A percentile compares a stretch with the other conserved stretches of the same genome.
Evolutionary conservation across 2,113 vertebrate species (phyloP).

Genomic region (Trogon melanurus): DNA sequence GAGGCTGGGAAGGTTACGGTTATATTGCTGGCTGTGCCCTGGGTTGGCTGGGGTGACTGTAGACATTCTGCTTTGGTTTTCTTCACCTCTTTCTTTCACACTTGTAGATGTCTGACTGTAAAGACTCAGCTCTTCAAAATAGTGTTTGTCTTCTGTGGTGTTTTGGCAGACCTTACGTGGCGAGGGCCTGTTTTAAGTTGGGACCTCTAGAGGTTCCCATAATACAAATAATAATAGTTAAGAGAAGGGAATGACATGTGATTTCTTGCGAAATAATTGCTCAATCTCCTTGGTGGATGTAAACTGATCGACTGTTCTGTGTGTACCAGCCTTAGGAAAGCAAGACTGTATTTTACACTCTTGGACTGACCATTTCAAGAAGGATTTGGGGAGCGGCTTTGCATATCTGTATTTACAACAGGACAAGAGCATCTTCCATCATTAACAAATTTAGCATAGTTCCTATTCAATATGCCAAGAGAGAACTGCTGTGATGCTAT

Average conservation of each 20-base stretch:
- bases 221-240: constrained; percentile 15
- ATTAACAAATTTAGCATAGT: not conserved
- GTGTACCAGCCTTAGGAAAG: not conserved
- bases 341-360: not conserved
- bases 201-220: constrained; percentile 53
- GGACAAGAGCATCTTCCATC: not conserved
- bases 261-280: not conserved
- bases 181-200: not conserved
- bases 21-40: not conserved
- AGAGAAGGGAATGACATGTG: not conserved
- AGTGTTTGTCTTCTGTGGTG: not conserved
- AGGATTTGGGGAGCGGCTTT: not conserved
- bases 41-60: not conserved
- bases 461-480: not conserved
- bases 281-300: not conserved
- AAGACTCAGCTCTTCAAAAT: not conserved
- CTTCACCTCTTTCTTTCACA: not conserved
- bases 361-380: not conserved
- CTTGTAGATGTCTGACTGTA: not conserved
- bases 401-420: not conserved
- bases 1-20: not conserved
- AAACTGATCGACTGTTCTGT: not conserved
- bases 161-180: not conserved
- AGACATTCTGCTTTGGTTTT: not conserved
- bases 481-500: not conserved